A percentile compares a stretch with the other conserved stretches of the same genome.
phyloP scores from a whole-genome alignment of 2,113 vertebrate genomes.

The Fregetta grallaria region DNA sequence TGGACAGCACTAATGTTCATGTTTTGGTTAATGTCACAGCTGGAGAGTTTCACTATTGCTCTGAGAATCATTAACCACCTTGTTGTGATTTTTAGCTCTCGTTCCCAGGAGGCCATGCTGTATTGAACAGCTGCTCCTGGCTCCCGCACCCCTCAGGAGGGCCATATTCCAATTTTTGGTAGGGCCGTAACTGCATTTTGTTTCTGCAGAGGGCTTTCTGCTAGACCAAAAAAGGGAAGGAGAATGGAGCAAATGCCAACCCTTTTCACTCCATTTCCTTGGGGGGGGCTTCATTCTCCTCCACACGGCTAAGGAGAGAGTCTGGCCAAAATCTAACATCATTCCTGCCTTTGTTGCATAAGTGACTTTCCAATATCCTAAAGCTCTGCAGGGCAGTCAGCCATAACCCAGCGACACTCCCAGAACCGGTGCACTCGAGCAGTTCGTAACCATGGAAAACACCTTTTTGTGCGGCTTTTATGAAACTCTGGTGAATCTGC shows the following conservation, averaged over 20 bases:
- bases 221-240: slow-evolving; percentile 62
- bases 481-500: slow-evolving; percentile 47
- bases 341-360: slow-evolving; percentile 44
- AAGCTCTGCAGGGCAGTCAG: slow-evolving; percentile 19
- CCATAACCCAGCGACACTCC: slow-evolving; percentile 25
- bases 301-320: background rate
- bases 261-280: slow-evolving; percentile 43
- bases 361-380: slow-evolving; percentile 50
- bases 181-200: slow-evolving; percentile 7
- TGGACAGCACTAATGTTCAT: slow-evolving; percentile 41
- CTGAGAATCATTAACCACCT: slow-evolving; percentile 65
- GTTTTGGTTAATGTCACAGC: slow-evolving; percentile 66
- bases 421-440: slow-evolving; percentile 25
- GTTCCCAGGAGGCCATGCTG: slow-evolving; percentile 25
- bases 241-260: slow-evolving; percentile 40
- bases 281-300: background rate
- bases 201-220: slow-evolving; percentile 51
- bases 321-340: slow-evolving; percentile 50
- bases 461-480: slow-evolving; percentile 1
- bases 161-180: slow-evolving; percentile 63
- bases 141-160: slow-evolving; percentile 46
- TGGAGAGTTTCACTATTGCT: slow-evolving; percentile 64
- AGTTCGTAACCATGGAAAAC: slow-evolving; percentile 49
- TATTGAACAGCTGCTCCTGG: slow-evolving; percentile 68
- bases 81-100: slow-evolving; percentile 59